Evolutionary conservation across 2,113 vertebrate species (phyloP).

Genomic region (Labeo rohita): DNA sequence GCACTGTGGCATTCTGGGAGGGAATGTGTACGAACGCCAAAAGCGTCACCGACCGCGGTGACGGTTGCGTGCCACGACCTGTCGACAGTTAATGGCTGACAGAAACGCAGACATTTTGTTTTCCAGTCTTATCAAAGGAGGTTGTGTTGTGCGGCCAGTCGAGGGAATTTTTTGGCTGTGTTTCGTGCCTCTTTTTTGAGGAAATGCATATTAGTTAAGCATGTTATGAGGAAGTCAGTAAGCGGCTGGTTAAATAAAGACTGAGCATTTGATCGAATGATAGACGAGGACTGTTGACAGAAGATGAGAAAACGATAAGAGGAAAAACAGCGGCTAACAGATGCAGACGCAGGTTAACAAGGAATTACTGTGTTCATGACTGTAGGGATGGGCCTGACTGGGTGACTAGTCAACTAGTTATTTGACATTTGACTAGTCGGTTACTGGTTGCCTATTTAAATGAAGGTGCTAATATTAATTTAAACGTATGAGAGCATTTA

Average conservation of each 20-base stretch:
- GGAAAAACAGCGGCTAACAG: not conserved
- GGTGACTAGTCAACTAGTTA: not conserved
- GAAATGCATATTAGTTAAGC: slow-evolving; percentile 47
- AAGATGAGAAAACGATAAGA: not conserved
- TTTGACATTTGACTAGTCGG: not conserved
- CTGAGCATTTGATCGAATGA: not conserved
- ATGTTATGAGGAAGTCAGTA: slow-evolving; percentile 55
- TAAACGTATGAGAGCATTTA: not conserved
- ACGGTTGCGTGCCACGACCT: slow-evolving; percentile 29
- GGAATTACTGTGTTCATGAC: not conserved
- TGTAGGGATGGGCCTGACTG: not conserved
- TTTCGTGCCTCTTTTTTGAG: slow-evolving; percentile 42
- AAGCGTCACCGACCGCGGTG: not conserved
- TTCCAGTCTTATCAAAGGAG: slow-evolving; percentile 11
- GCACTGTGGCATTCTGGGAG: not conserved
- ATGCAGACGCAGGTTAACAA: not conserved
- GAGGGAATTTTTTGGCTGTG: slow-evolving; percentile 34
- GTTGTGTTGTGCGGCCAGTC: not conserved
- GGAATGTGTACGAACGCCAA: not conserved
- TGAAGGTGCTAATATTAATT: not conserved
- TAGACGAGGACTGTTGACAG: not conserved
- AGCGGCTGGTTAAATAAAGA: not conserved
- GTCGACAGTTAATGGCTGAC: slow-evolving; percentile 20
- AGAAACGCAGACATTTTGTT: not conserved
- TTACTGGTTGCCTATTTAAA: not conserved